Evolutionary conservation across 1,140 invertebrate genomes (phyloP).

Genomic region (Drosophila tristis): DNA sequence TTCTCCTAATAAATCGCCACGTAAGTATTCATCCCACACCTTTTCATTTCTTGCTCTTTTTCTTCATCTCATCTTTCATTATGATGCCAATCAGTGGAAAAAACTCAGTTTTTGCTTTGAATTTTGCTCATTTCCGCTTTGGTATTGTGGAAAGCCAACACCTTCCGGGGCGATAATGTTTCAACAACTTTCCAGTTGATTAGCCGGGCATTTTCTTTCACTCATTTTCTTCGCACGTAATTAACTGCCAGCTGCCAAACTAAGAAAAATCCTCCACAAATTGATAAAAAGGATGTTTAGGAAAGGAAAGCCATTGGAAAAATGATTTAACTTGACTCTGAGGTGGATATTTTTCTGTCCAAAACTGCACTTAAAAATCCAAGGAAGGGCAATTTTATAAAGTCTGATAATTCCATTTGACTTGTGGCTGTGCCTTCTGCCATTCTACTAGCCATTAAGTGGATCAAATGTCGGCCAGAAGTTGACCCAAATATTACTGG

Average conservation of each 20-base stretch:
- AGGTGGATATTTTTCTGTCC: conserved; percentile 10
- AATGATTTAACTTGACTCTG: background rate
- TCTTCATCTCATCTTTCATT: conserved; percentile 20
- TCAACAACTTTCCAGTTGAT: conserved; percentile 53
- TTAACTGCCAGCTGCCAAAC: conserved; percentile 57
- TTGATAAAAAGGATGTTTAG: conserved; percentile 11
- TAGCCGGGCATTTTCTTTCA: conserved; percentile 47
- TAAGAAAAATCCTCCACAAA: conserved; percentile 30
- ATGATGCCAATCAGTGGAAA: too few relatives aligned
- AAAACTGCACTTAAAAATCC: conserved; percentile 25
- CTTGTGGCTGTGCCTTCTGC: conserved; percentile 38
- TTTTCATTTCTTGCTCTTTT: background rate
- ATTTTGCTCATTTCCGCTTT: conserved; percentile 49
- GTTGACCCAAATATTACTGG: conserved; percentile 49
- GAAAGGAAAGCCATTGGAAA: conserved; percentile 41
- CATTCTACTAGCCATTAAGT: conserved; percentile 24
- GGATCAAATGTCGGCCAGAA: conserved; percentile 36
- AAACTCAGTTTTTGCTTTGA: too few relatives aligned
- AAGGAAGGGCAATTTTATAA: conserved; percentile 40
- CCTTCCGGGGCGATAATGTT: conserved; percentile 36
- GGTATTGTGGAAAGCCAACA: conserved; percentile 39
- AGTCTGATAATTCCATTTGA: conserved; percentile 53
- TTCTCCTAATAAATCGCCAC: too few relatives aligned
- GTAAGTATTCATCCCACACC: too few relatives aligned
- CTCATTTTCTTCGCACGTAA: conserved; percentile 38